phyloP scores from a whole-genome alignment of 2,888 invertebrate species.

The Tuta absoluta region DNA sequence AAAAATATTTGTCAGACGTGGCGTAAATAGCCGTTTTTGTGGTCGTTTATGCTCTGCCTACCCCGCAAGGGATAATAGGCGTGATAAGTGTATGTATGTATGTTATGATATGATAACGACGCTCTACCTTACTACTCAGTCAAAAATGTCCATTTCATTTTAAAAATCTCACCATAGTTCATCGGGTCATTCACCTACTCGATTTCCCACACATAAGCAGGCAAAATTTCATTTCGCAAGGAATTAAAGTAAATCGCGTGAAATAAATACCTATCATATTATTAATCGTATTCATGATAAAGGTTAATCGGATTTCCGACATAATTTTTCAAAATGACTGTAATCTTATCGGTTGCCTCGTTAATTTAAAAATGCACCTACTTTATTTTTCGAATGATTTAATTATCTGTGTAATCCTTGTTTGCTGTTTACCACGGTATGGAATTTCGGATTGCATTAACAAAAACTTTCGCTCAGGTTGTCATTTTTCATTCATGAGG shows the following conservation, averaged over 20 bases:
- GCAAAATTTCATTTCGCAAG: background rate
- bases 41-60: no score
- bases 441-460: no score
- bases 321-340: conserved; percentile 3
- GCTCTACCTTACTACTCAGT: no score
- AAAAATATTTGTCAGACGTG: no score
- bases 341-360: conserved; percentile 1
- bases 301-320: conserved; percentile 25
- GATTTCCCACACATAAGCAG: background rate
- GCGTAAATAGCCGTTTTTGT: no score
- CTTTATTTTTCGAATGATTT: background rate
- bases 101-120: no score
- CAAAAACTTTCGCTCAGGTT: background rate
- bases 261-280: background rate
- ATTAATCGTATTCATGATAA: conserved; percentile 9
- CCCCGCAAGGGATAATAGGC: no score
- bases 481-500: background rate
- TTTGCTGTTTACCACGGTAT: background rate
- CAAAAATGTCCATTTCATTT: no score
- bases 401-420: background rate
- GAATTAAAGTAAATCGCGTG: conserved; percentile 1
- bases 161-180: no score
- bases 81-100: no score
- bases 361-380: background rate
- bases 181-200: no score